These are phyloP conservation scores for Drosophila bunnanda DNA, from an alignment of 2,888 invertebrate genomes.

Conservation along the genomic window DNA sequence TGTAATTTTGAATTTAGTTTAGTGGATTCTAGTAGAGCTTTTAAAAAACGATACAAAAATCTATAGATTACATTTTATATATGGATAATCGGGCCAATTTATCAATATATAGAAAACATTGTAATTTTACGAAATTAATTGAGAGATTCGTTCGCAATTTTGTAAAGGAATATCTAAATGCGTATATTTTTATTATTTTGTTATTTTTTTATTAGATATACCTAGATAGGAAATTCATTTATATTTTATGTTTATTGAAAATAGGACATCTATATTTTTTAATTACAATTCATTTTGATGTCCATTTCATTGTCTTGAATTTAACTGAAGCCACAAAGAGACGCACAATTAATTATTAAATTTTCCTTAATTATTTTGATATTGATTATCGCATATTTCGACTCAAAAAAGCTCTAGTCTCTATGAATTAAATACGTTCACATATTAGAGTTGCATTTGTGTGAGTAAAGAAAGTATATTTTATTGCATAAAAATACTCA, in stretches of 20 bases:
- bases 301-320: background rate
- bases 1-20: constrained; percentile 8
- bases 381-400: background rate
- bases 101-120: background rate
- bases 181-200: too few species aligned
- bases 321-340: background rate
- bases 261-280: too few species aligned
- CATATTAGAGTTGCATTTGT: background rate
- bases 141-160: background rate
- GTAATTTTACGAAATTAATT: background rate
- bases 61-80: background rate
- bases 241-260: too few species aligned
- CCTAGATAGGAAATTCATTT: too few species aligned
- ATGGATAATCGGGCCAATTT: background rate
- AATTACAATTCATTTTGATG: background rate
- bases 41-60: background rate
- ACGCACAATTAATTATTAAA: background rate
- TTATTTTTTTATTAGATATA: too few species aligned
- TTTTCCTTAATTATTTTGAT: background rate
- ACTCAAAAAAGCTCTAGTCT: background rate
- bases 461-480: too few species aligned
- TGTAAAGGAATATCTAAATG: too few species aligned
- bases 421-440: background rate
- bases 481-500: too few species aligned
- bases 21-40: background rate